Evolutionary conservation across 2,888 invertebrate genomes (phyloP), one percentile per base, ranked within the genome.

Genomic region (Tipula helvola): DNA sequence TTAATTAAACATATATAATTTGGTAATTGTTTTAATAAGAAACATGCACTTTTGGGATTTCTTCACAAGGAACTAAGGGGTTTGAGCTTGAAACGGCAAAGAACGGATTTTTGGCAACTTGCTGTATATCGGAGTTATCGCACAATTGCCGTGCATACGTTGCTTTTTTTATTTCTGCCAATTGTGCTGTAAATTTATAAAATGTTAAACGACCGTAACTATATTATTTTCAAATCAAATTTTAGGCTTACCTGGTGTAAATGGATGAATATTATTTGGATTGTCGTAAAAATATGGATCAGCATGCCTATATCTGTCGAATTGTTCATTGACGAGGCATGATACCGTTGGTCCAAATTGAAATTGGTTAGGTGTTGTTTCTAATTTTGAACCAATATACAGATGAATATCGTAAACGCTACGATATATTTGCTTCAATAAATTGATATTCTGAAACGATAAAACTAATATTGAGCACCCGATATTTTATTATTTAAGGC

Each of bases 311-410:
- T 84, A 84, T 36, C 84, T 39, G 39, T 39, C n/a, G 10, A 39
- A 84, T n/a, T 84, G 84, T 1, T 36, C 39, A 2, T 36, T 39
- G 0, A 39, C 36, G 10, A 84, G 36, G 39, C 84, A 84, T 5
- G 84, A 39, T 39, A 16, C n/a, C 5, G 84, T 84, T 84, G 84
- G 84, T n/a, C 84, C 84, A 84, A 84, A 84, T 84, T 84, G n/a
- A 39, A 39, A 84, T 39, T 39, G 8, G 10, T 36, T 84, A 3
- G 36, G 36, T 36, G 2, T n/a, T 13, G 13, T 84, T 39, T 84
- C 84, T 41, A 84, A 41, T 84, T 41, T 39, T n/a, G 41, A 41
- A 41, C 39, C 84, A 16, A 39, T n/a, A 84, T 84, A 84, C 16
- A 84, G 10, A 84, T 84, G 39, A 84, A 84, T 39, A 39, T 84